phyloP scores from a whole-genome alignment of 2,888 invertebrate genomes.

The Stenichneumon culpator region DNA sequence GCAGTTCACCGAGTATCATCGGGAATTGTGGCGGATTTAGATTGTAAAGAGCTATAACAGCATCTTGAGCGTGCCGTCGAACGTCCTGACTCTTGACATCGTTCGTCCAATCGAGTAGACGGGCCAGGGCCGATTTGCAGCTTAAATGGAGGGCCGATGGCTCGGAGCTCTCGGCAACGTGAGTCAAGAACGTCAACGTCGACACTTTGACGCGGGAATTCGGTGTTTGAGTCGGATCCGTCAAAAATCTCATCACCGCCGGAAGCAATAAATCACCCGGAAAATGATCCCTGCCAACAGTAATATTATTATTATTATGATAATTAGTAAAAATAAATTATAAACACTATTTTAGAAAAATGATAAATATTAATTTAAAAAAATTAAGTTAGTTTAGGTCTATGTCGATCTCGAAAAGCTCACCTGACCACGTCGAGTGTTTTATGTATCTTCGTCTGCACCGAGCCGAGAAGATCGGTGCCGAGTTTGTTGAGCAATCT shows the following conservation, averaged over 20 bases:
- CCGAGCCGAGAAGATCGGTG: conserved; percentile 95
- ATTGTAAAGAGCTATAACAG: conserved; percentile 94
- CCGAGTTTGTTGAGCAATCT: conserved; percentile 96
- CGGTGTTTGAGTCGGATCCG: conserved; percentile 97
- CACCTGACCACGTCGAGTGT: conserved; percentile 93
- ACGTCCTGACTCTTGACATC: conserved; percentile 90
- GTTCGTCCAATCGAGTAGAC: conserved; percentile 87
- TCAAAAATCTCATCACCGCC: conserved; percentile 90
- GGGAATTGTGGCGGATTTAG: conserved; percentile 96
- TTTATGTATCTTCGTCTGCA: conserved; percentile 95
- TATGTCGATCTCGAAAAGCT: conserved; percentile 41
- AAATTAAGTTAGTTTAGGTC: too few relatives aligned
- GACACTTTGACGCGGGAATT: conserved; percentile 93
- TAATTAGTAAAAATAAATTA: neutral
- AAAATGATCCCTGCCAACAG: conserved; percentile 86
- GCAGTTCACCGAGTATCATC: conserved; percentile 90
- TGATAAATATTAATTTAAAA: neutral
- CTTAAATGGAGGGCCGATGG: conserved; percentile 80
- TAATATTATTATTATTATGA: conserved; percentile 49
- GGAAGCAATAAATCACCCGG: conserved; percentile 88
- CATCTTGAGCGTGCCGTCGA: conserved; percentile 88
- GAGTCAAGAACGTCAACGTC: conserved; percentile 89
- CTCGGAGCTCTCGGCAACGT: conserved; percentile 89
- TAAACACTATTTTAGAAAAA: neutral
- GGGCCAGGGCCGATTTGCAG: conserved; percentile 80